Evolutionary conservation across 1,140 invertebrate genomes (phyloP), one percentile per base, ranked within the genome.

Genomic region (Sarcophaga bullata): DNA sequence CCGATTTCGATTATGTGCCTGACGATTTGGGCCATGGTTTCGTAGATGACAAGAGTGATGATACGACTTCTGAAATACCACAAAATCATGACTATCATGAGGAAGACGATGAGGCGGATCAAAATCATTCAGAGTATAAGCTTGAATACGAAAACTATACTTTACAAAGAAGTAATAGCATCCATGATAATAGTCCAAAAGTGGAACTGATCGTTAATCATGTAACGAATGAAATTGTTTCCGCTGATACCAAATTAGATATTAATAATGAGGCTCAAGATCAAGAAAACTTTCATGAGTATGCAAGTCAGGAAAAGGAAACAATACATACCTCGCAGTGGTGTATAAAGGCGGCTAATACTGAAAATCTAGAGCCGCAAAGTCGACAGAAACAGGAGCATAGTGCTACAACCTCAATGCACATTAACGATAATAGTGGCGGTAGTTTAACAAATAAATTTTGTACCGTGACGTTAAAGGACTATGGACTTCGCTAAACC

Each of bases 1-100:
- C 46, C 6, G 1, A 85, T n/a, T 85, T 84, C 7, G 87, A 88
- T n/a, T 62, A 80, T 68, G 58, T 68, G 4, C 13, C 54, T 3
- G 80, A 80, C 11, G 15, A 58, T 62, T 47, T 80, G 7, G 52
- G 73, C 5, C 75, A 78, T 78, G 48, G n/a, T 0, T 48, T 78
- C n/a, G 75, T 78, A 50, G 75, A 17, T 0, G 48, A 19, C 19
- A 50, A 78, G 19, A 50, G n/a, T 13, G 25, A 37, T 37, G 75
- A 50, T 52, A 52, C 48, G 0, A 78, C 48, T 17, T 68, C 62
- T 9, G 48, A 78, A 52, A 78, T 50, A 19, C 49, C 17, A 68
- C 62, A 25, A 68, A 68, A 19, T 68, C 17, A n/a, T 68, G 9
- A 15, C 73, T 17, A 73, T 49, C 15, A 9, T 49, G 37, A 75